Evolutionary conservation across 2,797 vertebrate genomes (phyloP).

Genomic region (Austrolebias charrua): DNA sequence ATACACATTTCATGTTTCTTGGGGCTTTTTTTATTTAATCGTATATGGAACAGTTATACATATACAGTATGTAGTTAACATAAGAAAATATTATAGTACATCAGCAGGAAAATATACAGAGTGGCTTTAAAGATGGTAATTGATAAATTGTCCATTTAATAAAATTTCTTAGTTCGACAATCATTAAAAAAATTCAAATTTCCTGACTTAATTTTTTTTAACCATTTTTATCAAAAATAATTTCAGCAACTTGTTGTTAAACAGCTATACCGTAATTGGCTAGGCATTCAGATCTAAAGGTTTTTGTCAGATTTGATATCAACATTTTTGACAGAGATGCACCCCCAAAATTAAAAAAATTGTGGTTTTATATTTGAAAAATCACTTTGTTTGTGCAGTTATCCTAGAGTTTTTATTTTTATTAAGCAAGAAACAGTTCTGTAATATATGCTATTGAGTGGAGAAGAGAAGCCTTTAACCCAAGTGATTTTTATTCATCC

Average conservation of each 20-base stretch:
- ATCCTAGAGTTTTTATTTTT: conserved; percentile 19
- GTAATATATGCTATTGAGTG: conserved; percentile 31
- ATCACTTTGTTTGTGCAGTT: conserved; percentile 39
- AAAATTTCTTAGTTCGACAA: conserved; percentile 50
- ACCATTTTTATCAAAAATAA: conserved; percentile 69
- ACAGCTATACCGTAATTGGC: conserved; percentile 49
- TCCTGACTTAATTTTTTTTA: conserved; percentile 51
- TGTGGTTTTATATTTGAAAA: conserved; percentile 19
- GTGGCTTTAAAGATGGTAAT: conserved; percentile 68
- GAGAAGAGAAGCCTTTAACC: conserved; percentile 28
- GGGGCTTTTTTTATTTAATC: conserved; percentile 27
- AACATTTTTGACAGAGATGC: conserved; percentile 19
- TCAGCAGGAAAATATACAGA: conserved; percentile 70
- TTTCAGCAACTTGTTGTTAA: conserved; percentile 59
- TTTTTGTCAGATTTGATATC: conserved; percentile 29
- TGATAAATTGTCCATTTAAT: conserved; percentile 75
- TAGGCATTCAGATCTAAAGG: conserved; percentile 49
- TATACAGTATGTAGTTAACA: conserved; percentile 58
- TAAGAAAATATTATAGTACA: conserved; percentile 60
- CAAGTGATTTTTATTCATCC: conserved; percentile 36
- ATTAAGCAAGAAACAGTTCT: conserved; percentile 26
- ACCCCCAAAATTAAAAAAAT: conserved; percentile 26
- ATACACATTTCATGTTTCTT: not conserved
- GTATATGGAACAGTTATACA: conserved; percentile 55
- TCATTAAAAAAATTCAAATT: conserved; percentile 53